Base-by-base conservation (phyloP, 2,113 vertebrate genomes). In the Hoplias malabaricus region DNA sequence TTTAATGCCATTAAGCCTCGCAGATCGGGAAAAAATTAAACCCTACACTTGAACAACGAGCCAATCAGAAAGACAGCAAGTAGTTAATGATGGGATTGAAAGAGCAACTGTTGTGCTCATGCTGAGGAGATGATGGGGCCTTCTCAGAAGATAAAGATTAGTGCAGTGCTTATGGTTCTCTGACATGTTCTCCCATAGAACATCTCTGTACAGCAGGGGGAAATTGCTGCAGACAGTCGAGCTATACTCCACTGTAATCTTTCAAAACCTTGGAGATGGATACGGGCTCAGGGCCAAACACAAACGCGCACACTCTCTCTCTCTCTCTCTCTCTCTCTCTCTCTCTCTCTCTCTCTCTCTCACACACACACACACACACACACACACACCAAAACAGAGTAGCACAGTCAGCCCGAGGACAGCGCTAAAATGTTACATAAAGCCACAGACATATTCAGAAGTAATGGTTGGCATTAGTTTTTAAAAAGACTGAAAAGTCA, bases 151-250 rank as follows among this genome's bases (percentile, higher is more conserved):
- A 90, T 87, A 84, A 88, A 88, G 87, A 88, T 88, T 84, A 87
- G 86, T 84, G 81, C 77, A 82, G 83, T 86, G 43, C 82, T 81
- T 81, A 84, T 69, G 77, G 84, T 88, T 69, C 78, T 71, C 70
- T 69, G 43, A 68, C 61, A 83, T 70, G 36, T 82, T 83, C 90
- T 88, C 82, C 31, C 1, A 76, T 83, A 73, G 82, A 84, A 88
- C 85, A 82, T 86, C 77, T 84, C 80, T 72, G 82, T 84, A 29
- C 84, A 85, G 84, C 81, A 80, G 83, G 85, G 88, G 88, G 88
- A 90, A 89, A 90, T 89, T 83, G 85, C 80, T 87, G 85, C 82
- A 67, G 86, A 87, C 89, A 89, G 87, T 87, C 86, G 82, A 88
- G 85, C 87, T 83, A 85, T 88, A 82, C 81, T 86, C 80, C 59